A percentile compares a stretch with the other conserved stretches of the same genome.
phyloP scores from a whole-genome alignment of 2,797 vertebrate species.

The Scolopax rusticola region DNA sequence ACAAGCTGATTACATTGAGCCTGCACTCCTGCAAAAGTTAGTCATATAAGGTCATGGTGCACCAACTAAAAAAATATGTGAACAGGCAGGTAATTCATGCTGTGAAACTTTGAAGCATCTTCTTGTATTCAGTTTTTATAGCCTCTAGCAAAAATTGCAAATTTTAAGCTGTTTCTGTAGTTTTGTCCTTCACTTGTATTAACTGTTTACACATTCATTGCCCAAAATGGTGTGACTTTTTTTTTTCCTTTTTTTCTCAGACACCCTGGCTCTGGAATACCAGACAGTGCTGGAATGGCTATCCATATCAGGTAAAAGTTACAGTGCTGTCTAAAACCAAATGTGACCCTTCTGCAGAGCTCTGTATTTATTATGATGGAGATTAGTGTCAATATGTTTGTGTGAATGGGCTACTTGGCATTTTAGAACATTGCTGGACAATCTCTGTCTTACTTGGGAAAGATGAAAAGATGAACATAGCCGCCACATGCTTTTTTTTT shows the following conservation, averaged over 20 bases:
- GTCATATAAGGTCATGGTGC: neutral
- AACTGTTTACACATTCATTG: neutral
- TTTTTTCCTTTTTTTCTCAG: constrained; percentile 76
- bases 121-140: neutral
- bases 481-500: neutral
- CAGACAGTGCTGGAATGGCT: constrained; percentile 96
- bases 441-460: neutral
- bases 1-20: neutral
- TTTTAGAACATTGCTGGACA: neutral
- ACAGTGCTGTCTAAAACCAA: constrained; percentile 3
- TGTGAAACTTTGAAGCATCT: neutral
- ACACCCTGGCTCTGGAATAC: constrained; percentile 97
- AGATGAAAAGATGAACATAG: neutral
- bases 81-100: neutral
- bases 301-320: constrained; percentile 94
- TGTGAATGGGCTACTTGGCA: neutral
- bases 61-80: neutral
- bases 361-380: neutral
- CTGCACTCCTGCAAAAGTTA: neutral
- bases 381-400: neutral
- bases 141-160: neutral
- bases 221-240: neutral
- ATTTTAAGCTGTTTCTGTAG: neutral
- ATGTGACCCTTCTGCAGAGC: neutral
- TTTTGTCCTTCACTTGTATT: neutral